Evolutionary conservation across 2,113 vertebrate species (phyloP).

Genomic region (Conger conger): DNA sequence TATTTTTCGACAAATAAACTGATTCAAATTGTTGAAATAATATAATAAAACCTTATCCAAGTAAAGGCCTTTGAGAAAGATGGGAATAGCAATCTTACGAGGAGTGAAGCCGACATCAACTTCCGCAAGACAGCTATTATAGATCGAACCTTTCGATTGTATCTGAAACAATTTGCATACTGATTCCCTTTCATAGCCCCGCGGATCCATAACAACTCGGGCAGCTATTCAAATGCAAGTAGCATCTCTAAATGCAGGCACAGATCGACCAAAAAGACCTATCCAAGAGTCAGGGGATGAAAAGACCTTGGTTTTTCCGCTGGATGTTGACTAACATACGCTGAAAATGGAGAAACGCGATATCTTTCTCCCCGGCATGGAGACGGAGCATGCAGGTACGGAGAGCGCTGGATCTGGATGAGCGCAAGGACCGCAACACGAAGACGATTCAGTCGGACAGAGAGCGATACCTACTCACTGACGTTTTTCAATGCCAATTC

Average conservation of each 20-base stretch:
- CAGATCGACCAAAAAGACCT: slow-evolving; percentile 70
- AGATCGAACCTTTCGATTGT: slow-evolving; percentile 99
- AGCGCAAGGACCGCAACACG: slow-evolving; percentile 23
- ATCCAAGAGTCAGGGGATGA: slow-evolving; percentile 52
- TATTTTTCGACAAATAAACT: slow-evolving; percentile 28
- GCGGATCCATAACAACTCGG: slow-evolving; percentile 87
- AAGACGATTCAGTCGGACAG: slow-evolving; percentile 1
- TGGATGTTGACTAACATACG: slow-evolving; percentile 68
- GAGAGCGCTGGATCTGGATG: slow-evolving; percentile 57
- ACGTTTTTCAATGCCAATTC: slow-evolving; percentile 14
- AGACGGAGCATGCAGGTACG: slow-evolving; percentile 57
- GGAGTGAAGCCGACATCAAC: slow-evolving; percentile 85
- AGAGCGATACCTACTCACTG: background rate
- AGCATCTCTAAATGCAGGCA: slow-evolving; percentile 80
- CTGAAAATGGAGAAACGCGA: slow-evolving; percentile 61
- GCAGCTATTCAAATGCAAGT: slow-evolving; percentile 92
- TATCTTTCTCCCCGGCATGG: slow-evolving; percentile 63
- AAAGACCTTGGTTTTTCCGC: slow-evolving; percentile 57
- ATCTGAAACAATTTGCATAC: slow-evolving; percentile 99
- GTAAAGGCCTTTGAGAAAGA: slow-evolving; percentile 58
- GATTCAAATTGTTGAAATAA: slow-evolving; percentile 61
- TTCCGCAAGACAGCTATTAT: slow-evolving; percentile 76
- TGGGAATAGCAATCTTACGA: slow-evolving; percentile 73
- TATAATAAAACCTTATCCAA: slow-evolving; percentile 53
- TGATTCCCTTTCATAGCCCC: slow-evolving; percentile 91